Evolutionary conservation across 2,888 invertebrate species (phyloP).

Genomic region (Drosophila putrida): DNA sequence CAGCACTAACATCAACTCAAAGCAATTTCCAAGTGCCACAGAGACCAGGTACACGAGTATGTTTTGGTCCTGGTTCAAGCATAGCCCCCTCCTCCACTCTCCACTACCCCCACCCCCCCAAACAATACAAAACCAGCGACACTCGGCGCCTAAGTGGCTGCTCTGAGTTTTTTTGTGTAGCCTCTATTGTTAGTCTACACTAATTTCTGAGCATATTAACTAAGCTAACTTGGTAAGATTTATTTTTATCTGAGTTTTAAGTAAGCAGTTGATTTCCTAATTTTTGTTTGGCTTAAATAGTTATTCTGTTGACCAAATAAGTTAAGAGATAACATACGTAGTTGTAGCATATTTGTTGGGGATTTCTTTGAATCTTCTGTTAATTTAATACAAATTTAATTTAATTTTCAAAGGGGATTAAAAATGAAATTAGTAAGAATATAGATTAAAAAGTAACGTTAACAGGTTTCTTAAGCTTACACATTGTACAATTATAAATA

Average conservation of each 20-base stretch:
- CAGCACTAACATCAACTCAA: conserved; percentile 56
- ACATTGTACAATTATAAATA: no score
- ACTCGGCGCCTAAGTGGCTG: conserved; percentile 72
- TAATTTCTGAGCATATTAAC: not conserved
- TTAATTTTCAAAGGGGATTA: no score
- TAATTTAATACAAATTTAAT: not conserved
- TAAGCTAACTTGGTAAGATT: not conserved
- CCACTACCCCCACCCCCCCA: not conserved
- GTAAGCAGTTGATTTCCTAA: not conserved
- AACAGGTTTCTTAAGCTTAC: no score
- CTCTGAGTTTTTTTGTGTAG: conserved; percentile 30
- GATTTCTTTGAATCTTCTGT: not conserved
- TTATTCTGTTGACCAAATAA: no score
- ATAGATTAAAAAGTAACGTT: no score
- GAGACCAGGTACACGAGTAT: conserved; percentile 39
- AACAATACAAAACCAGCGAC: conserved; percentile 39
- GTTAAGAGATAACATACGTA: not conserved
- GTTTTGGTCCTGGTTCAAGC: conserved; percentile 8
- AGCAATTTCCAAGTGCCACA: conserved; percentile 71
- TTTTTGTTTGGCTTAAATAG: not conserved
- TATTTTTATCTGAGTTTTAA: not conserved
- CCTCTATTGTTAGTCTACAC: conserved; percentile 32
- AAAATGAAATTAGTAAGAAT: no score
- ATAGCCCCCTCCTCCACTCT: not conserved
- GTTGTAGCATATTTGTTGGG: not conserved